A percentile compares a stretch with the other conserved stretches of the same genome.
Conservation (phyloP, 2,113 vertebrate genomes). For the Eretmochelys imbricata region DNA sequence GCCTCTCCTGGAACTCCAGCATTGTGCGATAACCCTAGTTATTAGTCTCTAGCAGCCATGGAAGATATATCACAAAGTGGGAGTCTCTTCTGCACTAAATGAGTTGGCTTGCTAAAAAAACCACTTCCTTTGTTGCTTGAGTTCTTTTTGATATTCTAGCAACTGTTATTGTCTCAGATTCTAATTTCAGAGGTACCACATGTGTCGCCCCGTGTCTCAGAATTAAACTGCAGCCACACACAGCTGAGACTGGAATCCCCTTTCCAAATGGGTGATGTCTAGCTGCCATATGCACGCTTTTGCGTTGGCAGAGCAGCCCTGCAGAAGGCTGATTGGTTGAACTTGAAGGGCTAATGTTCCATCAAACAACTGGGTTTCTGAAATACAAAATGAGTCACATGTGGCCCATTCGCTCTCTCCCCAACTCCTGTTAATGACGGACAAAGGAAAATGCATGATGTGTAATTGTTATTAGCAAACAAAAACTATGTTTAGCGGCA, state of each 20-base stretch:
- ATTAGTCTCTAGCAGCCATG: neutral
- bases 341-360: neutral
- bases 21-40: neutral
- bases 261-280: neutral
- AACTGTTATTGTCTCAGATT: conserved; percentile 14
- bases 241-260: conserved; percentile 39
- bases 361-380: accelerated
- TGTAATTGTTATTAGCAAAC: neutral
- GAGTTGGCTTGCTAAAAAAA: conserved; percentile 41
- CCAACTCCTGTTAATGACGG: neutral
- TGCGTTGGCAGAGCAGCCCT: accelerated
- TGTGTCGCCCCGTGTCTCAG: conserved; percentile 13
- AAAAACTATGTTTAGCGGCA: neutral
- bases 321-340: neutral
- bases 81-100: conserved; percentile 16
- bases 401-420: neutral
- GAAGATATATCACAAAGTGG: conserved; percentile 10
- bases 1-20: neutral
- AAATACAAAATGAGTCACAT: neutral
- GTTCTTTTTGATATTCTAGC: conserved; percentile 55
- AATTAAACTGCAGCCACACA: conserved; percentile 27
- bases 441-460: neutral
- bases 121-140: conserved; percentile 24
- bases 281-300: neutral
- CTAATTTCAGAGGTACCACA: conserved; percentile 40